phyloP scores from a whole-genome alignment of 2,113 vertebrate genomes.

The Trichomycterus rosablanca region DNA sequence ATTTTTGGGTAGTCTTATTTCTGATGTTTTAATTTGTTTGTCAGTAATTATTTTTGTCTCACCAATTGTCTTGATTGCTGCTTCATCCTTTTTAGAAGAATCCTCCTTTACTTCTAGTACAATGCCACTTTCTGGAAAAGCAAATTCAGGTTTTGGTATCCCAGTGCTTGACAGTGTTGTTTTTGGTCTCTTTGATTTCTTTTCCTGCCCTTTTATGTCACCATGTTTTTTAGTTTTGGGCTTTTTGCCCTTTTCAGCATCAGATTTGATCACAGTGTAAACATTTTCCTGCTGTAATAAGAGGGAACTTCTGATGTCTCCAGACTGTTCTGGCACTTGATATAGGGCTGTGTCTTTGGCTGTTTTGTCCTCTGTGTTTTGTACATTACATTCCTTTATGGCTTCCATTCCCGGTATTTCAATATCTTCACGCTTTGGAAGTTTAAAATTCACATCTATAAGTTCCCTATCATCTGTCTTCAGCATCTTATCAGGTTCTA shows the following conservation, averaged over 20 bases:
- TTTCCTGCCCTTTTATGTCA: constrained; percentile 41
- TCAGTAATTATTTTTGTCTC: constrained; percentile 36
- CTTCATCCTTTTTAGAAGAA: constrained; percentile 25
- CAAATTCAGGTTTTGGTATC: too few species aligned
- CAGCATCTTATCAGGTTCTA: constrained; percentile 2
- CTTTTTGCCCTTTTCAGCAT: constrained; percentile 4
- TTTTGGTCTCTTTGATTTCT: constrained; percentile 53
- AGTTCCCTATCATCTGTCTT: constrained; percentile 9
- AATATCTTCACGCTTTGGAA: constrained; percentile 50
- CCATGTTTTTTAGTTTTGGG: constrained; percentile 6
- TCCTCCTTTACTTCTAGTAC: too few species aligned
- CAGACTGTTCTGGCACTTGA: background rate
- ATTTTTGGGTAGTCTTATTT: background rate
- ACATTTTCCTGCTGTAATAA: background rate
- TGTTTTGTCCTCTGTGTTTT: constrained; percentile 24
- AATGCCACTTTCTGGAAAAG: too few species aligned
- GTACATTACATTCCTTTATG: constrained; percentile 26
- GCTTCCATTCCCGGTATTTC: constrained; percentile 54
- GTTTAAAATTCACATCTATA: constrained; percentile 37
- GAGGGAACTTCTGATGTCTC: background rate
- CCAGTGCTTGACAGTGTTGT: constrained; percentile 32
- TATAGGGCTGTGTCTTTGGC: constrained; percentile 6
- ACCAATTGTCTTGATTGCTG: constrained; percentile 5
- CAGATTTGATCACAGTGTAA: constrained; percentile 3
- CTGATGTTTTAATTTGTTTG: constrained; percentile 1